phyloP scores from a whole-genome alignment of 2,888 invertebrate species.

The Idaea biselata region DNA sequence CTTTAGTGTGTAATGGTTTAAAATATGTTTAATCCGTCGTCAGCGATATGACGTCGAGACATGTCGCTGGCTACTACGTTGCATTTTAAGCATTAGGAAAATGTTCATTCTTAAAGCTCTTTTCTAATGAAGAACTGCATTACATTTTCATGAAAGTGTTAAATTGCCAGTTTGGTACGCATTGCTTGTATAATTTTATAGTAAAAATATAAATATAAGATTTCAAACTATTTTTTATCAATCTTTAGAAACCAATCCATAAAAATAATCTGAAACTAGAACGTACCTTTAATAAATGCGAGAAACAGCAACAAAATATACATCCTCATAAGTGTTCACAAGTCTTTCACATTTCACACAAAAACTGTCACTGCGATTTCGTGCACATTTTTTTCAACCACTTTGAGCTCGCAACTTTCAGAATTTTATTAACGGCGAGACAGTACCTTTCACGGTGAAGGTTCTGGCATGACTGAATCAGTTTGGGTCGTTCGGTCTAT shows the following conservation, averaged over 20 bases:
- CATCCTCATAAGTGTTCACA: constrained; percentile 65
- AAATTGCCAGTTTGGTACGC: too few relatives aligned
- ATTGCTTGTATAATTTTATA: too few relatives aligned
- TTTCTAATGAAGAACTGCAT: too few relatives aligned
- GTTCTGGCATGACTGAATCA: constrained; percentile 55
- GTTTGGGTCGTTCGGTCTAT: constrained; percentile 39
- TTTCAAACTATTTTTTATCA: background rate
- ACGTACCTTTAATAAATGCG: constrained; percentile 67
- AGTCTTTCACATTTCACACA: constrained; percentile 69
- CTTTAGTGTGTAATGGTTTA: too few relatives aligned
- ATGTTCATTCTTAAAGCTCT: too few relatives aligned
- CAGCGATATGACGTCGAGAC: too few relatives aligned
- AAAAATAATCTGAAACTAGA: background rate
- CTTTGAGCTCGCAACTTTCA: constrained; percentile 1
- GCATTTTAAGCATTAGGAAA: too few relatives aligned
- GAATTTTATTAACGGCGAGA: constrained; percentile 18
- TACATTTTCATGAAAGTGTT: too few relatives aligned
- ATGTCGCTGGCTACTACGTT: too few relatives aligned
- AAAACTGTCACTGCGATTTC: constrained; percentile 29
- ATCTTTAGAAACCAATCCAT: background rate
- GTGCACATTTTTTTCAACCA: constrained; percentile 2
- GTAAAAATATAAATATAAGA: background rate
- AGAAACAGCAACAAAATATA: constrained; percentile 64
- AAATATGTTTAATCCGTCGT: too few relatives aligned
- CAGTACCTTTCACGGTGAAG: constrained; percentile 41